Conservation (phyloP, 1,140 invertebrate species). For the Lepidurus arcticus region DNA sequence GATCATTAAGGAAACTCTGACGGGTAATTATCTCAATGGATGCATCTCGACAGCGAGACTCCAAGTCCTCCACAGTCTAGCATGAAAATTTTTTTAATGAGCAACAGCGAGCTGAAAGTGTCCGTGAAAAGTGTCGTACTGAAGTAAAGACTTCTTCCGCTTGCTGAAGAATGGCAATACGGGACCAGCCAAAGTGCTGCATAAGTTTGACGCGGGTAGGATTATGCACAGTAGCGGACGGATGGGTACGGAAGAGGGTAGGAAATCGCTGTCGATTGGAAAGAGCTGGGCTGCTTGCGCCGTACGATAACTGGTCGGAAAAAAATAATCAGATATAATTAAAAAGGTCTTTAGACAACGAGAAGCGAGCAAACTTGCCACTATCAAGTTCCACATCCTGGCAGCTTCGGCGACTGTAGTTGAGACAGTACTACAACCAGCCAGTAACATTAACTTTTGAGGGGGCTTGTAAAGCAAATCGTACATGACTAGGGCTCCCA, state of each 20-base stretch:
- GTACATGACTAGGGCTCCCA: conserved; percentile 96
- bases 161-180: conserved; percentile 94
- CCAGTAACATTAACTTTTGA: conserved; percentile 89
- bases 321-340: conserved; percentile 4
- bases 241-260: conserved; percentile 96
- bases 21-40: conserved; percentile 89
- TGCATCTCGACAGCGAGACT: conserved; percentile 87
- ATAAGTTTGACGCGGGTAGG: conserved; percentile 94
- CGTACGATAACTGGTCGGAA: conserved; percentile 81
- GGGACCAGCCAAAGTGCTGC: conserved; percentile 93
- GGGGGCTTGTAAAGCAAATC: conserved; percentile 94
- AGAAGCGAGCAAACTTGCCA: conserved; percentile 62
- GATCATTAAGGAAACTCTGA: conserved; percentile 95
- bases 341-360: conserved; percentile 26
- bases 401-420: conserved; percentile 98
- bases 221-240: conserved; percentile 98
- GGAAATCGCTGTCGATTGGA: conserved; percentile 95
- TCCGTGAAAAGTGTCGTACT: conserved; percentile 53
- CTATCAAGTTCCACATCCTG: conserved; percentile 99
- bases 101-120: neutral
- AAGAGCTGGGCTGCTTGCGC: conserved; percentile 95
- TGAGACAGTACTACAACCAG: conserved; percentile 97
- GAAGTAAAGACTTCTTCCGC: conserved; percentile 99
- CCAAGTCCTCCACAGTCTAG: conserved; percentile 94
- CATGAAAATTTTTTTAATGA: conserved; percentile 34